A percentile compares a stretch with the other conserved stretches of the same genome.
These are phyloP conservation scores for Pristionchus entomophagus DNA, from an alignment of 2,888 invertebrate species.

Conservation along the genomic window DNA sequence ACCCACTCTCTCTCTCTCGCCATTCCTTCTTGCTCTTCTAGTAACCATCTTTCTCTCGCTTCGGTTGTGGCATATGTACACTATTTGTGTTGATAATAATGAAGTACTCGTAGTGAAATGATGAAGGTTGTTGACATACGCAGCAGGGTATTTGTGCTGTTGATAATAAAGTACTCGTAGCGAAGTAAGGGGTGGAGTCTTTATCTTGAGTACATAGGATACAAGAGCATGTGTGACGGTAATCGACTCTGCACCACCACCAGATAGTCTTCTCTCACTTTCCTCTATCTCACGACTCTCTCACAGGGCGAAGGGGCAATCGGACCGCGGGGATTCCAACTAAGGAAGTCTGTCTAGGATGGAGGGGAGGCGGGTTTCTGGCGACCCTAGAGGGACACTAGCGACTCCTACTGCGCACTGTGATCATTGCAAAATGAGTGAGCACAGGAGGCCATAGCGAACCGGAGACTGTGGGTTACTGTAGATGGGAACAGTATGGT, in stretches of 20 bases:
- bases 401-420: constrained; percentile 5
- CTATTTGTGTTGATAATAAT: constrained; percentile 2
- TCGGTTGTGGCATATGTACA: background rate
- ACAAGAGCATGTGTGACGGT: constrained; percentile 19
- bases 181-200: constrained; percentile 36
- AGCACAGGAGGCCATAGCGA: background rate
- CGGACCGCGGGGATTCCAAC: constrained; percentile 42
- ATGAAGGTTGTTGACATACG: too few species aligned
- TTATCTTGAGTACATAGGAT: background rate
- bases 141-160: constrained; percentile 22
- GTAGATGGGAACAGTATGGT: constrained; percentile 43
- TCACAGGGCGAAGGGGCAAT: constrained; percentile 41
- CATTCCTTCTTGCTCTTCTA: constrained; percentile 21
- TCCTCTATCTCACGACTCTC: background rate
- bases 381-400: constrained; percentile 23
- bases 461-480: background rate
- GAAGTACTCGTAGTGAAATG: background rate
- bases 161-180: background rate
- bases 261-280: constrained; percentile 17
- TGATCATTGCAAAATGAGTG: background rate
- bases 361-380: constrained; percentile 1
- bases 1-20: constrained; percentile 22
- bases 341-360: background rate
- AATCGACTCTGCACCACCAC: constrained; percentile 46
- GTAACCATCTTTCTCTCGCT: background rate